Base-by-base conservation (phyloP, 2,113 vertebrate genomes). In the Lagopus leucura region DNA sequence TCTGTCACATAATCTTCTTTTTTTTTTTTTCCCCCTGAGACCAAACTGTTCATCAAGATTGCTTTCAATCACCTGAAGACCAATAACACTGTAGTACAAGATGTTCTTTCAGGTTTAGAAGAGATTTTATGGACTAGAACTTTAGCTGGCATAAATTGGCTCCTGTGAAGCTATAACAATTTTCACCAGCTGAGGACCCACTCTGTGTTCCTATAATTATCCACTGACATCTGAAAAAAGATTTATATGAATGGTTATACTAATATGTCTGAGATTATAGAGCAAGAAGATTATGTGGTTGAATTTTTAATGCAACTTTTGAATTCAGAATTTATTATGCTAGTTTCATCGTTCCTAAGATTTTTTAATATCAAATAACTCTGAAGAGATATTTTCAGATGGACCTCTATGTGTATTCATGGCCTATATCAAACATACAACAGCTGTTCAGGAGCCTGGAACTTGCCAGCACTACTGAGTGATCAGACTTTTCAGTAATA, bases 41-140 rank as follows among this genome's bases (percentile, higher is more conserved):
- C 52, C 48, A 89, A 45, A 45, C 15, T 78, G 76, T 82, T 94
- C 70, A 54, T 74, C 88, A 94, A 48, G 69, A 81, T 48, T 69
- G 69, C 57, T 95, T 97, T 94, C 85, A 91, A 57, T 94, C 91
- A 95, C 79, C 91, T 90, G 74, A 95, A 86, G 79, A 86, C 72
- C 76, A 78, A 65, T 94, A 92, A 89, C 47, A 27, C 36, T 74
- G 69, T 78, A 88, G 69, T 64, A 94, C 91, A 86, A 83, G 65
- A 86, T 94, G 82, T 94, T 92, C 76, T 94, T 95, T 96, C 65
- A 78, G 79, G 57, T 86, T 94, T 92, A 86, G 82, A 78, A 88
- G 50, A 89, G 50, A 89, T 89, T 95, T 96, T 95, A 97, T 94
- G 91, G 87, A 52, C 85, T 79, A 95, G 93, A 96, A 92, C 85